Evolutionary conservation across 2,797 vertebrate genomes (phyloP), one percentile per base, ranked within the genome.

Genomic region (Sebastes iracundus): DNA sequence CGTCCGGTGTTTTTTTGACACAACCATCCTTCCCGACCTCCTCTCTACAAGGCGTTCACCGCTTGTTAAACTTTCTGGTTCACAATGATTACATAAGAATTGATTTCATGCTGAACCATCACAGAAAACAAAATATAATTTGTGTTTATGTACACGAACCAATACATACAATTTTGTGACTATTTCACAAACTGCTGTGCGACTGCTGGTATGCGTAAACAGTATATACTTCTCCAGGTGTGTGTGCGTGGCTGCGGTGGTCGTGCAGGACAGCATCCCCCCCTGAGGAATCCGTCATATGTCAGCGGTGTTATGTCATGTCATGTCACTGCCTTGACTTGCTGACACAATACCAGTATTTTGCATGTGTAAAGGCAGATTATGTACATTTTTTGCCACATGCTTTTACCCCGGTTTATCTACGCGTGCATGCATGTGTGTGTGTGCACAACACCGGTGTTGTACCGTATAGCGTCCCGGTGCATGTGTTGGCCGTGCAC

Each of bases 311-410:
- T 89, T 59, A 83, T 87, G 90, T 86, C 77, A 25, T 68, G 83
- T 90, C 84, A 27, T 82, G 88, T 90, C 85, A 42, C 72, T 22
- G 83, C 72, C 69, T 77, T 60, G 75, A 80, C 81, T 79, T 11
- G 2, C 70, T 25, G 67, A 55, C 86, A 89, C 78, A 77, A 78
- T 59, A 52, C 62, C 32, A 10, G 71, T 73, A 20, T 77, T 91
- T 86, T 87, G 89, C 90, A 86, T 90, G 79, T 92, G 72, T 88
- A 86, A 86, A 91, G 81, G 75, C 67, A 87, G 85, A 85, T 83
- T 83, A 71, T 80, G 76, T 59, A 79, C 76, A 62, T 80, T 81
- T 52, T 65, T 52, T 56, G 23, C 49, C 46, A 49, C 80, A 55
- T 71, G 81, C 53, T 77, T 74, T 71, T 38, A 38, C 63, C 70